Evolutionary conservation across 1,140 invertebrate genomes (phyloP), one percentile per base, ranked within the genome.

Genomic region (Zaprionus kolodkinae): DNA sequence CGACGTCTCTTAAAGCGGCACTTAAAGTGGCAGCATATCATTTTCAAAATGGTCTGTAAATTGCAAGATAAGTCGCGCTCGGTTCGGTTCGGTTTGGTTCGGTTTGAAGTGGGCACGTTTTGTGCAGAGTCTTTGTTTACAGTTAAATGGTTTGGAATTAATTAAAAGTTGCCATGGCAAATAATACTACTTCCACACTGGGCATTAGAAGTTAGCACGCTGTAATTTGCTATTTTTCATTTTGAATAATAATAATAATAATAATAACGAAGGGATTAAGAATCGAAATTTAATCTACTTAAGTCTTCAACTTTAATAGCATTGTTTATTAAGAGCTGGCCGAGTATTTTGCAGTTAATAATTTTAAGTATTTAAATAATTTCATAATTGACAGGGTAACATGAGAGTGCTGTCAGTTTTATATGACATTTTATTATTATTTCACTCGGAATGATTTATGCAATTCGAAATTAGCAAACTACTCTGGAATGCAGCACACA

Each of bases 61-160:
- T 72, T 72, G 55, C 69, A 40, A 80, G 71, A 74, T 74, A 70
- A 76, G 63, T 74, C 48, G 15, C 13, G 6, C 3, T 13, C 40
- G 6, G 3, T 13, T 13, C 45, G 40, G 40, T 45, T 45, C 40
- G n/a, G n/a, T 45, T 45, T 15, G 6, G 27, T 36, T 55, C 27
- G 7, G 36, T 38, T 50, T 25, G 48, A 75, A 75, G 59, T 63
- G 72, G 52, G 55, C 74, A 54, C 67, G 60, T 77, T 66, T 54
- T 54, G 45, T 50, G 12, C 17, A 45, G 13, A 17, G 48, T 55
- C 55, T 74, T 84, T 62, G 55, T 74, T 84, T 80, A 59, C 63
- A 77, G 81, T 48, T 60, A 77, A 78, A 85, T 85, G 75, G 69
- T 74, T 69, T 48, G 71, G 55, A 78, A 81, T 80, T 71, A 72